Evolutionary conservation across 92 coral and sea anemone species (phyloP), one percentile per base, ranked within the genome.

Genomic region (Palythoa heliodiscus): DNA sequence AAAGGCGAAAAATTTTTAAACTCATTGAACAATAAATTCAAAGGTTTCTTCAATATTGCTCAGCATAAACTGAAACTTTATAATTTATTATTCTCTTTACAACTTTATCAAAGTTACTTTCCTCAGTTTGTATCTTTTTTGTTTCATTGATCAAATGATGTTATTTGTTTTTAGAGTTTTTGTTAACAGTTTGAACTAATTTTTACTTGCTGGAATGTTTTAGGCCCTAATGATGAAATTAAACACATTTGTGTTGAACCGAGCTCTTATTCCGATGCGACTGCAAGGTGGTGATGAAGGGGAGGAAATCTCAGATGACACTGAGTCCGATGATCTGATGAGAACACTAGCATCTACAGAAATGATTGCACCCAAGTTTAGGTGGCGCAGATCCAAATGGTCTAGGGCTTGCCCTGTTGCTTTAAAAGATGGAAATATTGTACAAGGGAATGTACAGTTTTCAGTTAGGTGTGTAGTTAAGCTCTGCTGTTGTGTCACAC

Each of bases 331-430:
- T 77, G 98, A 96, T 87, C 91, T 96, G 43, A 87, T 96, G 39
- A 90, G 98, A 14, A 94, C 98, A 16, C 87, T 96, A 52, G 98
- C 98, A 57, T 93, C 98, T 17, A 78, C 98, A 25, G 96, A 94
- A 63, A 91, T 96, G 92, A 84, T 94, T 19, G 98, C 98, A 29
- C 98, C 98, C 83, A 96, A 91, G 89, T 96, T 96, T 82, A 90
- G 98, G 20, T 96, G 98, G 98, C 93, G 98, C 19, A 91, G 96
- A 19, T 91, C 96, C 84, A 92, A 90, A 48, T 96, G 98, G 98
- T 92, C 92, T 16, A 86, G 96, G 25, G 85, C 92, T 8, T 96
- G 98, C 77, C 98, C 98, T 13, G 98, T 94, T 61, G 89, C 93
- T 22, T 69, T 96, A 81, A 91, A 92, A 63, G 91, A 88, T 40